These are phyloP conservation scores for Orcinus orca DNA, from an alignment of 2,113 vertebrate species.

Conservation along the genomic window DNA sequence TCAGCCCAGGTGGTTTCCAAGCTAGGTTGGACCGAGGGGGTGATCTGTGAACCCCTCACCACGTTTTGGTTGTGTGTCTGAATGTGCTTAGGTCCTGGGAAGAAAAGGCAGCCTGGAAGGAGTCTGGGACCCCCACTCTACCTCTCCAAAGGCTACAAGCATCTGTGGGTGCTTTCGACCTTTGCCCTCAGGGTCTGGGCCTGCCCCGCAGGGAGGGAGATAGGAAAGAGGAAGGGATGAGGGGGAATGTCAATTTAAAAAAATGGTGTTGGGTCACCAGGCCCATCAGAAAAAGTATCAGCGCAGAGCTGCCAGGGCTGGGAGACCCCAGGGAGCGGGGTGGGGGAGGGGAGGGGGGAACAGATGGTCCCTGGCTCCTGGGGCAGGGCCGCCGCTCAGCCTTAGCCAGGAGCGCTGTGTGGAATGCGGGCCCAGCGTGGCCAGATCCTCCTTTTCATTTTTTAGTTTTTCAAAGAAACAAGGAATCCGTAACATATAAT, in stretches of 20 bases:
- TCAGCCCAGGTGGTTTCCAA: not conserved
- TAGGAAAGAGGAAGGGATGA: not conserved
- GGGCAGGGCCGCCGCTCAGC: accelerated
- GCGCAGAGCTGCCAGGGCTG: not conserved
- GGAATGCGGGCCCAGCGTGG: not conserved
- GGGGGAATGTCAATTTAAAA: not conserved
- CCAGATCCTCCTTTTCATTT: not conserved
- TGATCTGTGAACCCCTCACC: not conserved
- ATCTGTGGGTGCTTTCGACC: not conserved
- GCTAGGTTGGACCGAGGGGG: not conserved
- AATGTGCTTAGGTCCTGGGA: not conserved
- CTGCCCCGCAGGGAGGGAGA: not conserved
- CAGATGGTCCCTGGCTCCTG: not conserved
- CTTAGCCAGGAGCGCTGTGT: not conserved
- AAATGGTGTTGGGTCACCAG: not conserved
- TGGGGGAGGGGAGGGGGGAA: not conserved
- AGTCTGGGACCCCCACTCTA: not conserved
- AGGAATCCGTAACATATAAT: not conserved
- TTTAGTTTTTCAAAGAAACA: not conserved
- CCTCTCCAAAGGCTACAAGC: not conserved
- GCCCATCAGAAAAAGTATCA: not conserved
- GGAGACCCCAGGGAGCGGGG: accelerated
- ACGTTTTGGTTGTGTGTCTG: not conserved
- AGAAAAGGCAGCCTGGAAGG: not conserved
- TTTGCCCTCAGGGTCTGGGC: not conserved